Evolutionary conservation across 2,888 invertebrate species (phyloP), one percentile per base, ranked within the genome.

Genomic region (Aleiodes leptofemur): DNA sequence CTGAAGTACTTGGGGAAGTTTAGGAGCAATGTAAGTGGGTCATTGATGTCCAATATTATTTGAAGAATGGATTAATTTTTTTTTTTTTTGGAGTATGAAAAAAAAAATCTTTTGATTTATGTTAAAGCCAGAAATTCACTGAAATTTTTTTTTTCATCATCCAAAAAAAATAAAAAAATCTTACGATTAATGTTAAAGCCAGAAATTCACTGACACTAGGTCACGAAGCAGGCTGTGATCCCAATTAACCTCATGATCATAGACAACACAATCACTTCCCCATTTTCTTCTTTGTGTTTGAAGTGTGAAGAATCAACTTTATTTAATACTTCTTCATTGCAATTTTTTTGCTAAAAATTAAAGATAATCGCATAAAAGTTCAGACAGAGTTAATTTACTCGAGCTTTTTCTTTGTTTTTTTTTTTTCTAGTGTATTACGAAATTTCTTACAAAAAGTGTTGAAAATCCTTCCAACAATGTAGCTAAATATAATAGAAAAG

Each of bases 191-290:
- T 34, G 6, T 34, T 34, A 34, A 6, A 4, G 34, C 34, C 34
- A 6, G 34, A 23, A 43, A 64, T 64, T 64, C 64, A 43, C 16
- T 48, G 64, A 64, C 64, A 48, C 34, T 64, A 48, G 64, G 23
- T 23, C 48, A 48, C 64, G 64, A 64, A 64, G 23, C 38, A 8
- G 16, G 43, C 48, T 64, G 23, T 23, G 64, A 64, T 48, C 64
- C 64, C 64, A 64, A 64, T 64, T 64, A 64, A 64, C 64, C 64
- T 16, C 48, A 23, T 23, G 23, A 23, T 23, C 23, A 23, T 23
- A 23, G 7, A 64, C 23, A 16, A 43, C 14, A 64, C 64, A 64
- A 64, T 64, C 48, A 23, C 64, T 23, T 64, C 43, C 43, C 64
- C 61, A n/a, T 38, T 16, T 38, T 34, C 61, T 48, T 48, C 48